phyloP scores from a whole-genome alignment of 1,140 invertebrate species.

The Portunus trituberculatus region DNA sequence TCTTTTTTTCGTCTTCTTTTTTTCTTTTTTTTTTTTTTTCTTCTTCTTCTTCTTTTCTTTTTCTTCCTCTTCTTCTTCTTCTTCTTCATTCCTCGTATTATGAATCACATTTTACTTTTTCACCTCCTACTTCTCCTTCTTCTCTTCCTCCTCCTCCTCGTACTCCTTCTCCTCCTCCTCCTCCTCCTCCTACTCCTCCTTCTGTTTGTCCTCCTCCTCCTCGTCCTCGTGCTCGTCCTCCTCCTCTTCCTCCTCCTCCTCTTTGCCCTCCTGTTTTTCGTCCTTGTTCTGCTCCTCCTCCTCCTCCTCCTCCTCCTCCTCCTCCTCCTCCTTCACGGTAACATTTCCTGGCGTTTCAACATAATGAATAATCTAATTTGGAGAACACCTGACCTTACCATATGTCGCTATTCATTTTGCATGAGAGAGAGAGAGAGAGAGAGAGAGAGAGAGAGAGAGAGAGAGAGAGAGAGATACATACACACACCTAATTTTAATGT shows the following conservation, averaged over 20 bases:
- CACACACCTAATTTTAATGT: too few relatives aligned
- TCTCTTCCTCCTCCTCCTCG: not conserved
- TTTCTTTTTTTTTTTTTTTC: too few relatives aligned
- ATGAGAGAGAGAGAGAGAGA: not conserved
- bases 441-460: conserved; percentile 31
- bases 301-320: not conserved
- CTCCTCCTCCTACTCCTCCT: too few relatives aligned
- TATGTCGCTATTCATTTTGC: not conserved
- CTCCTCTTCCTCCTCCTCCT: not conserved
- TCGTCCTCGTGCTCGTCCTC: not conserved
- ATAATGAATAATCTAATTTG: conserved; percentile 15
- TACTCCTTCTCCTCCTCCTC: too few relatives aligned
- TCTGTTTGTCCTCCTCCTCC: too few relatives aligned
- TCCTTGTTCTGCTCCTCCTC: not conserved
- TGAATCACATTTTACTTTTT: too few relatives aligned
- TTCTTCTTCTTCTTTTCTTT: not conserved
- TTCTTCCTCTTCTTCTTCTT: not conserved
- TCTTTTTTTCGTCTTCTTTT: not conserved
- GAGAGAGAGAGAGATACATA: conserved; percentile 24
- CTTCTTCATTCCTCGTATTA: too few relatives aligned
- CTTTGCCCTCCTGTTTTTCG: not conserved
- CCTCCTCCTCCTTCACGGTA: too few relatives aligned
- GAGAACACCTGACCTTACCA: not conserved
- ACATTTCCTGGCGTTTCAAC: not conserved
- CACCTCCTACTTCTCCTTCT: not conserved